Conservation (phyloP, 2,797 vertebrate genomes). For the Propithecus perrieri region DNA sequence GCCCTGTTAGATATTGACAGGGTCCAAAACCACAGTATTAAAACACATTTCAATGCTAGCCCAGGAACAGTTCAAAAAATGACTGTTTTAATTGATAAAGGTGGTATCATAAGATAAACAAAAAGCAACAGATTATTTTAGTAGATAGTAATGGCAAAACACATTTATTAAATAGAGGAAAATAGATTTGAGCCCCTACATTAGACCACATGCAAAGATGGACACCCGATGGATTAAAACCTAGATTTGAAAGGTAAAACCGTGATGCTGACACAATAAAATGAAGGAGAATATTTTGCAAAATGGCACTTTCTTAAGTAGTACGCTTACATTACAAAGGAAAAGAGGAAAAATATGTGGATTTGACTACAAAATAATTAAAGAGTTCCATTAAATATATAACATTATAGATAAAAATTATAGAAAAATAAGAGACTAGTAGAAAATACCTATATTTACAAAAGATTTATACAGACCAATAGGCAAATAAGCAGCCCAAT, state of each 20-base stretch:
- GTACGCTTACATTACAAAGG: background rate
- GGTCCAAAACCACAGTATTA: background rate
- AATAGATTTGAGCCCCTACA: background rate
- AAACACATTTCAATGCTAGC: background rate
- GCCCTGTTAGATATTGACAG: background rate
- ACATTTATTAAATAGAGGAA: background rate
- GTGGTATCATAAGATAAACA: background rate
- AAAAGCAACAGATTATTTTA: background rate
- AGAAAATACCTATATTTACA: background rate
- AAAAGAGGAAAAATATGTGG: background rate
- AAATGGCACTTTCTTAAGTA: background rate
- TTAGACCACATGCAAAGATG: background rate
- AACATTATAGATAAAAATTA: background rate
- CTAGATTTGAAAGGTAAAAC: background rate
- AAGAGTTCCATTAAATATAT: background rate
- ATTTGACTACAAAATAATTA: background rate
- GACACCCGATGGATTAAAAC: background rate
- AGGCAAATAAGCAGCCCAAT: background rate
- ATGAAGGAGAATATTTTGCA: background rate
- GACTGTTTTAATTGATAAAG: background rate
- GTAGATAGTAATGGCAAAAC: background rate
- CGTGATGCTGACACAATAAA: background rate
- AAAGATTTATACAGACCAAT: background rate
- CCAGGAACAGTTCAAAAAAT: background rate
- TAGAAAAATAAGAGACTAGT: background rate